phyloP scores from a whole-genome alignment of 2,113 vertebrate species.

The Pelmatolapia mariae region DNA sequence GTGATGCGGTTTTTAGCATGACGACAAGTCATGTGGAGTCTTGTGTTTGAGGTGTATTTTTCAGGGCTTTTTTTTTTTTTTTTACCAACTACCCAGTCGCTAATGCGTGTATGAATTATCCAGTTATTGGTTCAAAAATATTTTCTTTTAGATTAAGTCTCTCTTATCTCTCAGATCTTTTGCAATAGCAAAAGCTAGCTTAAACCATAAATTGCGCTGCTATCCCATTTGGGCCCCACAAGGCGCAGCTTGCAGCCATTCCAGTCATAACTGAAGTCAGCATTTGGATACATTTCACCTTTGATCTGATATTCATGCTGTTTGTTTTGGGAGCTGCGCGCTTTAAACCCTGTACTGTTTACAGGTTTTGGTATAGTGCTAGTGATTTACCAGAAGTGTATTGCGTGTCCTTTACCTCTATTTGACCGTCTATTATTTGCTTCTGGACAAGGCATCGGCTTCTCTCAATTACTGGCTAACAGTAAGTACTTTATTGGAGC shows the following conservation, averaged over 20 bases:
- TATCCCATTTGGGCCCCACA: not conserved
- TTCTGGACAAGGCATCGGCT: constrained; percentile 36
- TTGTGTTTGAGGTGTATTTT: not conserved
- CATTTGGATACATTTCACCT: not conserved
- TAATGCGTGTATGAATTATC: not conserved
- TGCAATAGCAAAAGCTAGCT: not conserved
- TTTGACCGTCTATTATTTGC: constrained; percentile 25
- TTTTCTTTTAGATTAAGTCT: not conserved
- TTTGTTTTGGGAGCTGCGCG: not conserved
- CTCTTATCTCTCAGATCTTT: not conserved
- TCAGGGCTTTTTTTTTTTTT: not conserved
- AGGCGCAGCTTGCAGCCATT: not conserved
- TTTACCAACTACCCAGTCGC: not conserved
- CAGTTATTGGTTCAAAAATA: not conserved
- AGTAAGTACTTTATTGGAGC: constrained; percentile 60
- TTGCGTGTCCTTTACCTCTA: constrained; percentile 32
- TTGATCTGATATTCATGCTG: not conserved
- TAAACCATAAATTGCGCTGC: not conserved
- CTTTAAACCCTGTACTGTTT: not conserved
- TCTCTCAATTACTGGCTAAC: constrained; percentile 55
- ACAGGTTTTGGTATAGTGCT: not conserved
- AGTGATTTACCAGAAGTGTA: not conserved
- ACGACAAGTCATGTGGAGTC: not conserved
- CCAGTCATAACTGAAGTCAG: not conserved
- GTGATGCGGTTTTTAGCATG: not conserved